phyloP scores from a whole-genome alignment of 2,797 vertebrate species.

The Pseudomugil tenellus region DNA sequence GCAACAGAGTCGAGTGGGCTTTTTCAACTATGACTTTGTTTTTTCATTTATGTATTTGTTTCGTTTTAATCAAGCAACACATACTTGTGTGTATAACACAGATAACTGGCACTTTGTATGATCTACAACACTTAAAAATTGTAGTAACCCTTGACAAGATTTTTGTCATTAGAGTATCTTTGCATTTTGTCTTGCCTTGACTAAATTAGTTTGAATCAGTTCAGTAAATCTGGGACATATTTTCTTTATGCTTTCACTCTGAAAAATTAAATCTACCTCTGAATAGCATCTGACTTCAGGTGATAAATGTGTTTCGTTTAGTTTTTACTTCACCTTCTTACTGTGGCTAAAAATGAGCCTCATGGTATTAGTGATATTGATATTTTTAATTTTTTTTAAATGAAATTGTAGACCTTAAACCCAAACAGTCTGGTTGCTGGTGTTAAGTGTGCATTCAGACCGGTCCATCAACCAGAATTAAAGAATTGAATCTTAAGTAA shows the following conservation, averaged over 20 bases:
- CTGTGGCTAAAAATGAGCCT: neutral
- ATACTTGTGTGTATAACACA: constrained; percentile 27
- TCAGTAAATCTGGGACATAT: neutral
- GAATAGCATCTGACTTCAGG: neutral
- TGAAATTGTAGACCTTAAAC: neutral
- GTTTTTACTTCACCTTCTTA: no score
- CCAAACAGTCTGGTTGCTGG: neutral
- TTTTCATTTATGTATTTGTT: neutral
- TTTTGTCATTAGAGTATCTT: neutral
- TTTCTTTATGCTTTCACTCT: neutral
- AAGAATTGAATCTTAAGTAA: neutral
- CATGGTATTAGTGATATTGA: neutral
- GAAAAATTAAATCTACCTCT: no score
- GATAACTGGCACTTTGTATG: neutral
- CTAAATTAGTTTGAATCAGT: neutral
- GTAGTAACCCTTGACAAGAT: neutral
- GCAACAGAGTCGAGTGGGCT: constrained; percentile 57
- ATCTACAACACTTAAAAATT: no score
- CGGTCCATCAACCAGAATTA: neutral
- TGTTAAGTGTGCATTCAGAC: neutral
- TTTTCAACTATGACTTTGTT: neutral
- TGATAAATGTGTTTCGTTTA: neutral
- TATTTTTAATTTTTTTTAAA: no score
- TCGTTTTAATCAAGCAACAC: constrained; percentile 26
- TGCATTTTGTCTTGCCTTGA: neutral